A percentile compares a stretch with the other conserved stretches of the same genome.
phyloP scores from a whole-genome alignment of 2,113 vertebrate species.

The Suncus etruscus region DNA sequence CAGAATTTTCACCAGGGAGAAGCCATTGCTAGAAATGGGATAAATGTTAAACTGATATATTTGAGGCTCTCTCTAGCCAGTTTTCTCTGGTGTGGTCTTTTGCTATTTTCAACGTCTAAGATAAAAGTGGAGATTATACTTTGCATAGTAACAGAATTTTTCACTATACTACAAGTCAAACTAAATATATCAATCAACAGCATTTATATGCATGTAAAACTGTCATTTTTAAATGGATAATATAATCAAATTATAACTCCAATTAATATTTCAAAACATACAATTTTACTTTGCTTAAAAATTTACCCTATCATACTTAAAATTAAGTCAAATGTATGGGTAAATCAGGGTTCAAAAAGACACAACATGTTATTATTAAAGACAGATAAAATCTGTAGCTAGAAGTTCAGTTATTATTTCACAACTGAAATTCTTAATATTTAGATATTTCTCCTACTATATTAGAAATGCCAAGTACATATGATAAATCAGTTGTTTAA shows the following conservation, averaged over 20 bases:
- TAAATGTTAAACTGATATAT: not conserved
- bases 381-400: not conserved
- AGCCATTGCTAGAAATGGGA: conserved; percentile 13
- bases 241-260: conserved; percentile 40
- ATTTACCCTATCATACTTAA: conserved; percentile 32
- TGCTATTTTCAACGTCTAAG: conserved; percentile 48
- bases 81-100: conserved; percentile 32
- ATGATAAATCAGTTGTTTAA: conserved; percentile 22
- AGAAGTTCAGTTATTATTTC: not conserved
- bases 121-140: conserved; percentile 58
- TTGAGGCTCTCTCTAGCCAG: not conserved
- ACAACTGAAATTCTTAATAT: not conserved
- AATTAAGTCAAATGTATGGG: conserved; percentile 47
- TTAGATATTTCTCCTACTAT: not conserved
- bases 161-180: not conserved
- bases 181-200: conserved; percentile 58
- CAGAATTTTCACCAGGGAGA: conserved; percentile 21
- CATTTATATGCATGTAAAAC: conserved; percentile 54
- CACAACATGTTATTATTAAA: conserved; percentile 11
- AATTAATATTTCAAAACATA: conserved; percentile 48
- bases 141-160: conserved; percentile 65
- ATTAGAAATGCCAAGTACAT: conserved; percentile 20
- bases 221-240: conserved; percentile 55
- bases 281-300: conserved; percentile 64
- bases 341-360: not conserved